A percentile compares a stretch with the other conserved stretches of the same genome.
Evolutionary conservation across 2,113 vertebrate species (phyloP).

Genomic region (Condylura cristata): DNA sequence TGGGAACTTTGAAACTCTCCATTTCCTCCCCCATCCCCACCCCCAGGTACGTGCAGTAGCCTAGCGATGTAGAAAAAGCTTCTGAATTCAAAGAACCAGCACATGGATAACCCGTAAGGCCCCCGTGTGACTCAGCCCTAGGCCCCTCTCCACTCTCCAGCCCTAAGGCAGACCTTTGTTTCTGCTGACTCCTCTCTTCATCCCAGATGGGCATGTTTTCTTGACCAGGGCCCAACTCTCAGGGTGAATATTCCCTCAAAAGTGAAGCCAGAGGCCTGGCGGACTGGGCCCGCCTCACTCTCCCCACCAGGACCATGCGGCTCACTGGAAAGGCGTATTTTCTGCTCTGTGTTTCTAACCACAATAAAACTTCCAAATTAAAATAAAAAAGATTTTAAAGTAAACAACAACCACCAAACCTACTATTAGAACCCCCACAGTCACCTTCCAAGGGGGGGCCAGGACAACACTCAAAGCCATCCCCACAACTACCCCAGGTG

Average conservation of each 20-base stretch:
- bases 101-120: fast-evolving
- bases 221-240: neutral
- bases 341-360: neutral
- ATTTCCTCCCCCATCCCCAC: neutral
- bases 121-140: neutral
- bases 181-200: neutral
- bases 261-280: neutral
- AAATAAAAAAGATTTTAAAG: neutral
- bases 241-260: neutral
- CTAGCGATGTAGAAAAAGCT: neutral
- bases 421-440: conserved; percentile 21
- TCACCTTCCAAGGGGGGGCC: too few relatives aligned
- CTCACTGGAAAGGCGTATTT: neutral
- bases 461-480: conserved; percentile 63
- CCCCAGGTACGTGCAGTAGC: fast-evolving
- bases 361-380: neutral
- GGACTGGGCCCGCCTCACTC: too few relatives aligned
- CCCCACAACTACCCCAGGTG: conserved; percentile 59
- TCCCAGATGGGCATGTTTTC: neutral
- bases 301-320: too few relatives aligned
- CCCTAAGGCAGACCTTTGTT: neutral
- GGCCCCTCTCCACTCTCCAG: neutral
- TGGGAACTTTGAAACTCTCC: neutral
- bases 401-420: neutral
- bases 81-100: neutral